A percentile compares a stretch with the other conserved stretches of the same genome.
phyloP scores from a whole-genome alignment of 2,113 vertebrate genomes.

The Pelusios castaneus region DNA sequence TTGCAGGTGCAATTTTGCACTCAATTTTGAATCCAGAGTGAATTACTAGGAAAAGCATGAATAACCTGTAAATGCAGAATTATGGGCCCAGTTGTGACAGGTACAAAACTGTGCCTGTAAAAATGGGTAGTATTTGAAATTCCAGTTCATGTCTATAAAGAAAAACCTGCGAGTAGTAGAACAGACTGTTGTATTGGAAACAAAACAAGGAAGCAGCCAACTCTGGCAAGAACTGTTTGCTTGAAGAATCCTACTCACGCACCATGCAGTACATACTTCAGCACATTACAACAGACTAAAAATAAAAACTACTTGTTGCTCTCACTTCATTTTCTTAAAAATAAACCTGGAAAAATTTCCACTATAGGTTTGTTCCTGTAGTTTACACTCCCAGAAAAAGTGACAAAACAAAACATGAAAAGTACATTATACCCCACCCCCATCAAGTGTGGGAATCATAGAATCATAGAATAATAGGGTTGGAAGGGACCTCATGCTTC shows the following conservation, averaged over 20 bases:
- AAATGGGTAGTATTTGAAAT: background rate
- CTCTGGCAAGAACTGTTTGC: background rate
- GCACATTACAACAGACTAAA: background rate
- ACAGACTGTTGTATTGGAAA: background rate
- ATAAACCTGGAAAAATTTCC: background rate
- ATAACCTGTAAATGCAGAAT: background rate
- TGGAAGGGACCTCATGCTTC: background rate
- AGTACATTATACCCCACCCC: background rate
- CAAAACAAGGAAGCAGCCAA: background rate
- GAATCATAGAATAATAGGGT: too few relatives aligned
- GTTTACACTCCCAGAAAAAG: background rate
- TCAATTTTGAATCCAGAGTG: background rate
- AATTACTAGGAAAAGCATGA: background rate
- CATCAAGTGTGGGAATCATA: too few relatives aligned
- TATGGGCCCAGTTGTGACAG: background rate
- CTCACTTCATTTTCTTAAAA: background rate
- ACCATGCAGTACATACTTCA: background rate
- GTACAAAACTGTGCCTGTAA: background rate
- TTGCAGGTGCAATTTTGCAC: background rate
- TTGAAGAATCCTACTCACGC: background rate
- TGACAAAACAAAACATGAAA: slow-evolving; percentile 4
- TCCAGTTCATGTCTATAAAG: background rate
- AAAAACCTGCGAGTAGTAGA: background rate
- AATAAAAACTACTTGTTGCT: background rate
- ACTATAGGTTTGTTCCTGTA: background rate